Evolutionary conservation across 1,140 invertebrate genomes (phyloP), one percentile per base, ranked within the genome.

Genomic region (Papilio glaucus): DNA sequence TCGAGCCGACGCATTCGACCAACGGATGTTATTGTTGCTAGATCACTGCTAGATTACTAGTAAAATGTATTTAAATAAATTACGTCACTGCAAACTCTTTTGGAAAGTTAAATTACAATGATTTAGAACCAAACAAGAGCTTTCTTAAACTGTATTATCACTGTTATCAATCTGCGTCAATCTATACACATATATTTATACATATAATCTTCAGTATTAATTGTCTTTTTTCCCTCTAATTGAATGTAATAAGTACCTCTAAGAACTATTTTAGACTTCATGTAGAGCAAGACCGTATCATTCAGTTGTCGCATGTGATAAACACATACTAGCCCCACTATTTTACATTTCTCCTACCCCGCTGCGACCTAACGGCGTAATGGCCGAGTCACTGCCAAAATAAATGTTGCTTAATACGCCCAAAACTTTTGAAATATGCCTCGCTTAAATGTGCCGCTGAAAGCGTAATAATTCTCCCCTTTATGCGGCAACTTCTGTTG

Each of bases 401-500:
- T 92, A 90, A 92, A 92, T 91, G 89, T 91, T 91, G 89, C 89
- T 91, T 91, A 92, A 92, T 90, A 92, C 88, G 85, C 81, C 77
- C n/a, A 83, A 90, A 92, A 92, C 88, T 92, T 92, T 90, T 92
- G 90, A 92, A 92, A 91, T 91, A 92, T 91, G 90, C 78, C 88
- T 72, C 80, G 84, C 82, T 89, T 91, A 92, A 92, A 92, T 91
- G 90, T 87, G 89, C 84, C 84, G 88, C 85, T 92, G 89, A 92
- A 90, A 92, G 90, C 87, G 80, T 82, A 80, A 90, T 92, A 91
- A 91, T 87, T 92, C 83, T 86, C 83, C 84, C 75, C 86, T 86
- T 90, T 90, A 92, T 90, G 88, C 84, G 81, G 80, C 80, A 86
- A 88, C 76, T 88, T 91, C 81, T 80, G 73, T 60, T 49, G 75